These are phyloP conservation scores for Lophotis ruficrista DNA, from an alignment of 2,113 vertebrate genomes.

Conservation along the genomic window DNA sequence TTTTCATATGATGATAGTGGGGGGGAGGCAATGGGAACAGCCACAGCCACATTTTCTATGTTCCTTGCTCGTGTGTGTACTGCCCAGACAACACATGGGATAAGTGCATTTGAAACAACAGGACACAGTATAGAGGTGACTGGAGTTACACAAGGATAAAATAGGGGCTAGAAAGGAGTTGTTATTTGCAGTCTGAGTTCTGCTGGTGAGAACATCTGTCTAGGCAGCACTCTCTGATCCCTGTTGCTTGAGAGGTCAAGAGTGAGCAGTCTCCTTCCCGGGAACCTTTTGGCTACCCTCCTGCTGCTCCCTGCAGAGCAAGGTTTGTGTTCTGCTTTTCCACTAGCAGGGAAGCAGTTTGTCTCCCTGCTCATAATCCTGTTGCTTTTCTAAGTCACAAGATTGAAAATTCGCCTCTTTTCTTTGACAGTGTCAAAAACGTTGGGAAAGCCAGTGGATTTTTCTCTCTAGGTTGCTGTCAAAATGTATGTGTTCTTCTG, in stretches of 20 bases:
- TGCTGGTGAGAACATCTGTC: neutral
- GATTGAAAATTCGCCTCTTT: neutral
- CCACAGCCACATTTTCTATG: neutral
- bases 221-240: neutral
- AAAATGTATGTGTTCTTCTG: neutral
- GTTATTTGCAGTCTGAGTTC: neutral
- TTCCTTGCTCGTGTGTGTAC: neutral
- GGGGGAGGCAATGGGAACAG: neutral
- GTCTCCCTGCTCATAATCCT: neutral
- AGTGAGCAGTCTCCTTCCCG: neutral
- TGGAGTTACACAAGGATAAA: neutral
- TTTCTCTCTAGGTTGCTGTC: neutral
- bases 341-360: neutral
- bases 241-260: neutral
- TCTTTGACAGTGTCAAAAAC: neutral
- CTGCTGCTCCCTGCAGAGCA: neutral
- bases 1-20: neutral
- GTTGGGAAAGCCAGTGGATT: neutral
- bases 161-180: neutral
- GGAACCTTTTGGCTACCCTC: neutral
- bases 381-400: neutral
- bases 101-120: neutral
- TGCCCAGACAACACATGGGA: neutral
- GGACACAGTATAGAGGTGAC: rapidly evolving
- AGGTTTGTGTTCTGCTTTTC: neutral